phyloP scores from a whole-genome alignment of 2,113 vertebrate species.

The Menidia beryllina region DNA sequence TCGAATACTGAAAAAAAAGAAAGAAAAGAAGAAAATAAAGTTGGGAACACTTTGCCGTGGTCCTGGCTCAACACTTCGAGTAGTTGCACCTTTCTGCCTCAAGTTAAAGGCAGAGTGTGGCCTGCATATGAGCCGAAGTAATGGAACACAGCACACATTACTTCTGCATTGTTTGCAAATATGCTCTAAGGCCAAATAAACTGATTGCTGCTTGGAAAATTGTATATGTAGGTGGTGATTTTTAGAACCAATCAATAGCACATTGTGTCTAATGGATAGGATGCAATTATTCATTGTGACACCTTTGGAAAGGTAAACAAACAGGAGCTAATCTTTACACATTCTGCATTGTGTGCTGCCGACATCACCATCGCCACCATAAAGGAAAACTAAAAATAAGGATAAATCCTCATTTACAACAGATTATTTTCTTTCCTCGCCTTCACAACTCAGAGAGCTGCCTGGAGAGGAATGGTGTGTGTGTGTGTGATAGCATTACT shows the following conservation, averaged over 20 bases:
- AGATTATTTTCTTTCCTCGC: constrained; percentile 65
- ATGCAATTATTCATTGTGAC: constrained; percentile 61
- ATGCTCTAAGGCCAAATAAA: background rate
- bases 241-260: constrained; percentile 50
- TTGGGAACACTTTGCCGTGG: constrained; percentile 30
- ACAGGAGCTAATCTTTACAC: constrained; percentile 63
- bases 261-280: constrained; percentile 37
- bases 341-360: constrained; percentile 56
- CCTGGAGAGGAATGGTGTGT: constrained; percentile 38
- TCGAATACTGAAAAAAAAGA: constrained; percentile 28
- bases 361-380: constrained; percentile 63
- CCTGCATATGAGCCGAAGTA: constrained; percentile 33
- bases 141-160: constrained; percentile 17
- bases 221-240: constrained; percentile 29
- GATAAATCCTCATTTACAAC: constrained; percentile 72
- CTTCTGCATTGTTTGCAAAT: background rate
- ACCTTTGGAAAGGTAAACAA: constrained; percentile 61
- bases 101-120: constrained; percentile 15
- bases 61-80: constrained; percentile 31
- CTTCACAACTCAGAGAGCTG: constrained; percentile 72
- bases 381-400: constrained; percentile 40
- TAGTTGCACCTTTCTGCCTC: constrained; percentile 49
- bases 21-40: too few species aligned
- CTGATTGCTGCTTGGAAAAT: constrained; percentile 26
- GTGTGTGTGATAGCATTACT: constrained; percentile 53